phyloP scores from a whole-genome alignment of 92 coral and sea anemone genomes.

The Palythoa grandis region DNA sequence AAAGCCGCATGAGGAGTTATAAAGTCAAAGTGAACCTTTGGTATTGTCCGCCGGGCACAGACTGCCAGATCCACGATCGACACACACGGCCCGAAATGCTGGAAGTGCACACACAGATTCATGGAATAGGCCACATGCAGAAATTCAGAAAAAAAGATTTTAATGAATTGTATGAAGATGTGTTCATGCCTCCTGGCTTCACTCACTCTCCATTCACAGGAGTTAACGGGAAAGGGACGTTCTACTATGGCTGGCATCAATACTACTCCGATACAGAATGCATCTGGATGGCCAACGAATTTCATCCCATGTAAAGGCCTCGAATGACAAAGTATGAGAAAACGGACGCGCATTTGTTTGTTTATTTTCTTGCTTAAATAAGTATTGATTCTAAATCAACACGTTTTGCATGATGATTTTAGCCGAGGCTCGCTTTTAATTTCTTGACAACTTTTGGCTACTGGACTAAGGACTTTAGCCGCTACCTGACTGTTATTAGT shows the following conservation, averaged over 20 bases:
- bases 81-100: constrained; percentile 73
- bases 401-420: too few relatives aligned
- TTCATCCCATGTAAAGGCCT: constrained; percentile 52
- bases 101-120: constrained; percentile 69
- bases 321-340: too few relatives aligned
- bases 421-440: too few relatives aligned
- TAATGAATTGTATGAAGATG: constrained; percentile 71
- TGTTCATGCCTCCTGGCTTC: constrained; percentile 68
- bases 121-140: constrained; percentile 85
- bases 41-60: constrained; percentile 66
- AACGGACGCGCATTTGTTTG: too few relatives aligned
- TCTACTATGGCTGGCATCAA: constrained; percentile 78
- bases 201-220: constrained; percentile 77
- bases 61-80: constrained; percentile 69
- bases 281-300: constrained; percentile 82
- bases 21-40: constrained; percentile 74
- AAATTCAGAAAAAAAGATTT: constrained; percentile 63
- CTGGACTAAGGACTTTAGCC: too few relatives aligned
- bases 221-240: constrained; percentile 55
- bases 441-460: too few relatives aligned
- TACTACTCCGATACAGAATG: constrained; percentile 80
- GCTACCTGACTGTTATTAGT: too few relatives aligned
- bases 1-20: constrained; percentile 37
- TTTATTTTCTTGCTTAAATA: too few relatives aligned
- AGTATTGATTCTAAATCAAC: too few relatives aligned